phyloP scores from a whole-genome alignment of 2,888 invertebrate genomes.

The Petrophora chlorosata region DNA sequence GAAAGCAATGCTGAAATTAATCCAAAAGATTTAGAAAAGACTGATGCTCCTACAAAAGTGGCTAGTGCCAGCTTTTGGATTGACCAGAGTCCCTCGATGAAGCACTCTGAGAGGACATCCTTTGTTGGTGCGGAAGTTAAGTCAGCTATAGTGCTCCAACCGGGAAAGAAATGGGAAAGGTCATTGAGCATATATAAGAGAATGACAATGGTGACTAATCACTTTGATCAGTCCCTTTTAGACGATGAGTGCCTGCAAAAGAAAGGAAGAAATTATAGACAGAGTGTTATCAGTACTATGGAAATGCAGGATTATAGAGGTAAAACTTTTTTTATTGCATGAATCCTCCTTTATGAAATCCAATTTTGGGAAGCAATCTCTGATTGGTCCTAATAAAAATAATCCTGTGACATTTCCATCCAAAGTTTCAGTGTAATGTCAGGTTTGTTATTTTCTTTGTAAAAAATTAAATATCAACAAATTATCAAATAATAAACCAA shows the following conservation, averaged over 20 bases:
- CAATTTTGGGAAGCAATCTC: constrained; percentile 30
- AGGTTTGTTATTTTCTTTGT: constrained; percentile 61
- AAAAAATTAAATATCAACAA: constrained; percentile 27
- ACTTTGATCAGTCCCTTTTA: constrained; percentile 65
- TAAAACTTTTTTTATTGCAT: constrained; percentile 41
- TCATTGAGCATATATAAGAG: constrained; percentile 84
- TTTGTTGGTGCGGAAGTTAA: constrained; percentile 44
- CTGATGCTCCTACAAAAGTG: constrained; percentile 3
- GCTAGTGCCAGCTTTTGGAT: constrained; percentile 35
- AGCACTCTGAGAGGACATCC: constrained; percentile 30
- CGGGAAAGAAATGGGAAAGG: constrained; percentile 88
- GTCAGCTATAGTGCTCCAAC: constrained; percentile 77
- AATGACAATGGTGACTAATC: constrained; percentile 70
- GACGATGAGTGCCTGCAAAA: constrained; percentile 64
- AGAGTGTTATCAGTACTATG: constrained; percentile 79
- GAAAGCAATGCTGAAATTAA: background rate
- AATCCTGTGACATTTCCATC: constrained; percentile 66
- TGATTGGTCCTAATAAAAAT: constrained; percentile 33
- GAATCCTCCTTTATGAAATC: constrained; percentile 12
- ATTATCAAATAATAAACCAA: background rate
- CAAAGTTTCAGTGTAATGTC: constrained; percentile 83
- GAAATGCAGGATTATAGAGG: constrained; percentile 75
- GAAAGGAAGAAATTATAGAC: constrained; percentile 82
- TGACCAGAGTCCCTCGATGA: too few species aligned
- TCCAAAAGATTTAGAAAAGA: background rate